These are phyloP conservation scores for Augochlorella aurata DNA, from an alignment of 2,888 invertebrate species.

Conservation along the genomic window DNA sequence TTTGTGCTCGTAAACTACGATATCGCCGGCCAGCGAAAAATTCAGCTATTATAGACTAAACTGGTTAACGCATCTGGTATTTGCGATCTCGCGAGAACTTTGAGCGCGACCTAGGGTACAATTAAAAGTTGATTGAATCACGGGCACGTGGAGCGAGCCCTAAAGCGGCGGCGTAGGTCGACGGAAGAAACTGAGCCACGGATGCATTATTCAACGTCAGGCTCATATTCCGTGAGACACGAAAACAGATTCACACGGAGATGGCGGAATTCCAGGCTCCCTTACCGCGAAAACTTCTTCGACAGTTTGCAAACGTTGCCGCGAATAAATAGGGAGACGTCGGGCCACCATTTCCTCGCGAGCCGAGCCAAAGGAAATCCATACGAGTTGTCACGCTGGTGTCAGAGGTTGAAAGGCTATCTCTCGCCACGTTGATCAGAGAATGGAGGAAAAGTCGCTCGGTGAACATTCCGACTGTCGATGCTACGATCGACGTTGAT, in stretches of 20 bases:
- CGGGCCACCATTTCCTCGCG: conserved; percentile 31
- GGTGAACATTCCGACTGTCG: background rate
- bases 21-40: background rate
- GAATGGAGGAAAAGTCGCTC: conserved; percentile 36
- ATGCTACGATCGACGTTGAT: conserved; percentile 29
- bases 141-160: conserved; percentile 10
- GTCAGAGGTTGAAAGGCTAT: conserved; percentile 50
- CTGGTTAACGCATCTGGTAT: background rate
- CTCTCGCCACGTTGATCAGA: conserved; percentile 34
- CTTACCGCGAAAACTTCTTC: conserved; percentile 37
- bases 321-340: conserved; percentile 47
- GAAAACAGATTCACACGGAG: conserved; percentile 48
- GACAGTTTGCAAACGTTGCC: conserved; percentile 41
- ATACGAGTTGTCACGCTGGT: conserved; percentile 28
- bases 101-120: background rate
- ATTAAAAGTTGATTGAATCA: conserved; percentile 43
- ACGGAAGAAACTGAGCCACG: conserved; percentile 24
- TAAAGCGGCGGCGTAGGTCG: conserved; percentile 1
- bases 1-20: background rate
- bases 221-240: conserved; percentile 49
- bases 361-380: conserved; percentile 29
- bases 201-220: conserved; percentile 60
- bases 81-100: background rate
- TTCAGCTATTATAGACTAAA: background rate
- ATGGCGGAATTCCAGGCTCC: conserved; percentile 39